These are phyloP conservation scores for Cinclus cinclus DNA, from an alignment of 2,113 vertebrate genomes.

Conservation along the genomic window DNA sequence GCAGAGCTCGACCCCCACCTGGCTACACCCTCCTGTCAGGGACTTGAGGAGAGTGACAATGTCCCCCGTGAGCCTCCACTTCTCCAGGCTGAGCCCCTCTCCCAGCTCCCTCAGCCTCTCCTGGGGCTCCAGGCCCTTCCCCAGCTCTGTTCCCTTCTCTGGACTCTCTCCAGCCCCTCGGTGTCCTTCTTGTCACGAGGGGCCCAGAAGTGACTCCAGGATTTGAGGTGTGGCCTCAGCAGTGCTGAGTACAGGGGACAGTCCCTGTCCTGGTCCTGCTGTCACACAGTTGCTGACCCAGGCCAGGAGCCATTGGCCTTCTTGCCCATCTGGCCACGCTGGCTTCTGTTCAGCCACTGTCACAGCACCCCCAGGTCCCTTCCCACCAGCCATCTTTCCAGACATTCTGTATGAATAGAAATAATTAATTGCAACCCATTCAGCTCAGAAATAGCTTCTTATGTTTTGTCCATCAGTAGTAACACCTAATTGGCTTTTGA, in stretches of 20 bases:
- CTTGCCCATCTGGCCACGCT: not conserved
- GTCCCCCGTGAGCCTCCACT: accelerated
- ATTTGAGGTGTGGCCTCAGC: not conserved
- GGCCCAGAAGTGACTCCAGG: not conserved
- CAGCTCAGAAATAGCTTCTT: not conserved
- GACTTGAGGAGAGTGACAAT: accelerated
- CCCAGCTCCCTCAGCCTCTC: not conserved
- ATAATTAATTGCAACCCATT: not conserved
- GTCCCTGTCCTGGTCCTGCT: not conserved
- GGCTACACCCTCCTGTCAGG: not conserved
- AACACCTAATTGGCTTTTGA: not conserved
- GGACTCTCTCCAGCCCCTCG: not conserved
- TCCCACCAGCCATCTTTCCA: not conserved
- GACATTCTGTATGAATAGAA: not conserved
- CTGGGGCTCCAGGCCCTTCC: not conserved
- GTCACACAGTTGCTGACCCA: not conserved
- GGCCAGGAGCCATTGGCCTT: not conserved
- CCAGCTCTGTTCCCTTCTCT: not conserved
- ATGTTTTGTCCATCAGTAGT: not conserved
- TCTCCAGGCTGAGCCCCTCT: not conserved
- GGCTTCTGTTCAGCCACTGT: not conserved
- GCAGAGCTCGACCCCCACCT: not conserved
- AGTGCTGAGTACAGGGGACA: not conserved
- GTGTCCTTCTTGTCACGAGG: no score
- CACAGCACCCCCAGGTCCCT: not conserved